These are phyloP conservation scores for Carassius auratus DNA, from an alignment of 2,113 vertebrate genomes.

Conservation along the genomic window DNA sequence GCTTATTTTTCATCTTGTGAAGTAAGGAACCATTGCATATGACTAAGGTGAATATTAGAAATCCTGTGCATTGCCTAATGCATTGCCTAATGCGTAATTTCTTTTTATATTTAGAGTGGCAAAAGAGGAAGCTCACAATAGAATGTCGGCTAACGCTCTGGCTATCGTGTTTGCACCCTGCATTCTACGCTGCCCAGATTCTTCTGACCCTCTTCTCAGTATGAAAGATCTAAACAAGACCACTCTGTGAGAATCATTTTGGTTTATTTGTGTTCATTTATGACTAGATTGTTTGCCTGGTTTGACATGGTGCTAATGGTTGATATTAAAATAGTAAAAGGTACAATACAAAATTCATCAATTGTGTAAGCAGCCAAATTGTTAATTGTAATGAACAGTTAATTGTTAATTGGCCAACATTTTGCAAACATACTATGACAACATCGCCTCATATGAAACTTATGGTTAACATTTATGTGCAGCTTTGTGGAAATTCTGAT, in stretches of 20 bases:
- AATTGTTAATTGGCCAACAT: too few relatives aligned
- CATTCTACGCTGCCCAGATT: conserved; percentile 86
- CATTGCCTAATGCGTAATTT: neutral
- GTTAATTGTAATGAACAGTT: neutral
- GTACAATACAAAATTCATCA: neutral
- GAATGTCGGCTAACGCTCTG: conserved; percentile 88
- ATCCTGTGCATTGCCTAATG: neutral
- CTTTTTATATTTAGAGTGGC: conserved; percentile 80
- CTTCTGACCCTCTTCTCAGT: conserved; percentile 86
- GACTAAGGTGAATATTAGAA: neutral
- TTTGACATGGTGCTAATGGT: neutral
- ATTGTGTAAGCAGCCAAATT: neutral
- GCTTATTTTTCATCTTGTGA: conserved; percentile 95
- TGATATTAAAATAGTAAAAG: neutral
- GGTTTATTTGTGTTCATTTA: neutral
- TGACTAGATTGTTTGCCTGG: neutral
- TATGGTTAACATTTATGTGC: conserved; percentile 27
- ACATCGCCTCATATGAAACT: neutral
- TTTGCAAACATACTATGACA: neutral
- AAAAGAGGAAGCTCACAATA: conserved; percentile 88
- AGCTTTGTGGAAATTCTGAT: conserved; percentile 96
- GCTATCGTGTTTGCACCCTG: conserved; percentile 97
- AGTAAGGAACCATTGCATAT: conserved; percentile 71
- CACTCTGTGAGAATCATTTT: conserved; percentile 82
- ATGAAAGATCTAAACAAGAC: conserved; percentile 93